phyloP scores from a whole-genome alignment of 2,797 vertebrate genomes.

The Sebastes elongatus region DNA sequence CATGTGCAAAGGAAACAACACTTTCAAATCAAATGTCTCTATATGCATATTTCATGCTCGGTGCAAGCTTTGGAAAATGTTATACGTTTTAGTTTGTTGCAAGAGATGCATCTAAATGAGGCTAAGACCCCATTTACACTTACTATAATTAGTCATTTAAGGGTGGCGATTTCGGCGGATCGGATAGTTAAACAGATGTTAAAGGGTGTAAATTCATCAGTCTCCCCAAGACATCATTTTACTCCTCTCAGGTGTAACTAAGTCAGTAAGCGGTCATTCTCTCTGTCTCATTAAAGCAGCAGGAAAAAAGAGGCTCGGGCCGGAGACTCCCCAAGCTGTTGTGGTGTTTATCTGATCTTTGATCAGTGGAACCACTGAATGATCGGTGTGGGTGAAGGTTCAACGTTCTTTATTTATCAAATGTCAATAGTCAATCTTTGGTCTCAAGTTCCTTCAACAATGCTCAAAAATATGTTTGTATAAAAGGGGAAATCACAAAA shows the following conservation, averaged over 20 bases:
- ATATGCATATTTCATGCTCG: not conserved
- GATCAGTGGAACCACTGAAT: not conserved
- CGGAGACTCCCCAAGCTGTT: not conserved
- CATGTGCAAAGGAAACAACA: not conserved
- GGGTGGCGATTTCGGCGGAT: not conserved
- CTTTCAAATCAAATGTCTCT: not conserved
- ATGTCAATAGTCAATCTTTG: not conserved
- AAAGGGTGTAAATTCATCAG: not conserved
- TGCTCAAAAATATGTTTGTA: no score
- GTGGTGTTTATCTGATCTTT: not conserved
- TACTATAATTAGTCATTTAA: not conserved
- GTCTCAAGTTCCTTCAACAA: no score
- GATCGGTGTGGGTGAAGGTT: not conserved
- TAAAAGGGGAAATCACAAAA: no score
- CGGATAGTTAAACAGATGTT: not conserved
- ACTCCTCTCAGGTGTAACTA: not conserved
- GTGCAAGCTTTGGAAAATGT: not conserved
- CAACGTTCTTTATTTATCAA: not conserved
- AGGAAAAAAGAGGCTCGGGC: not conserved
- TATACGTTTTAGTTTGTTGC: not conserved
- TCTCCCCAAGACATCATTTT: not conserved
- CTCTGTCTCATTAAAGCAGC: not conserved
- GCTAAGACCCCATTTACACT: not conserved
- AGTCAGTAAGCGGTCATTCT: not conserved
- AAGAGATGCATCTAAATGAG: not conserved